These are phyloP conservation scores for Heliconius eleuchia DNA, from an alignment of 1,140 invertebrate genomes.

Conservation along the genomic window DNA sequence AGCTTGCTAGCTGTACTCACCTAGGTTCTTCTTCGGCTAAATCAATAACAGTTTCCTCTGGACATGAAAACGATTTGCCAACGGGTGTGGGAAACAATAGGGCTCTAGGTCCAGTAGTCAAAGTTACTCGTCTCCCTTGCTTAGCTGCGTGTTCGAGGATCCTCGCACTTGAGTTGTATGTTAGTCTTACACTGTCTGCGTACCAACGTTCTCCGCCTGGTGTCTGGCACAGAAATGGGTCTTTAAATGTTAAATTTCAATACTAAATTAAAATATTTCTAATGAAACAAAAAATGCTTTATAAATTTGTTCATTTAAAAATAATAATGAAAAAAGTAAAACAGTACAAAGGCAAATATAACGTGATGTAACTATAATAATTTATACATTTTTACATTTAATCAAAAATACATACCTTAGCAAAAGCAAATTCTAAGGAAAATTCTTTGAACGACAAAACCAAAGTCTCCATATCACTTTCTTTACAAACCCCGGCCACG, in stretches of 20 bases:
- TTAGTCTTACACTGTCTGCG: constrained; percentile 87
- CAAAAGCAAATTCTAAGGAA: constrained; percentile 85
- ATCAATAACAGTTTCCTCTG: constrained; percentile 84
- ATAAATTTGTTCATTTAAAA: too few species aligned
- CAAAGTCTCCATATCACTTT: constrained; percentile 86
- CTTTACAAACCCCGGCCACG: constrained; percentile 85
- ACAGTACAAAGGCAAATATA: too few species aligned
- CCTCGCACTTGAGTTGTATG: constrained; percentile 81
- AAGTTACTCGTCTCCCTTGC: constrained; percentile 77
- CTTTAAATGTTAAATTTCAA: not conserved
- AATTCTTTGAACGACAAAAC: constrained; percentile 88
- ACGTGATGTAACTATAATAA: too few species aligned
- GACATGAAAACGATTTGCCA: constrained; percentile 90
- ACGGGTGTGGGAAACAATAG: constrained; percentile 92
- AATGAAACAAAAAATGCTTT: too few species aligned
- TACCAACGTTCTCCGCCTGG: constrained; percentile 93
- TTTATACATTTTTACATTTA: too few species aligned
- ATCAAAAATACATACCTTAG: constrained; percentile 81
- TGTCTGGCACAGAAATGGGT: constrained; percentile 79
- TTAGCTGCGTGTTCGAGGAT: constrained; percentile 81
- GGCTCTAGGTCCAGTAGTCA: constrained; percentile 82
- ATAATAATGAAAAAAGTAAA: too few species aligned
- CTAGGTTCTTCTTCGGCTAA: constrained; percentile 76
- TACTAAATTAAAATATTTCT: too few species aligned
- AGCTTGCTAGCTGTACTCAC: constrained; percentile 46